Conservation (phyloP, 1,140 invertebrate genomes). For the Arion vulgaris region DNA sequence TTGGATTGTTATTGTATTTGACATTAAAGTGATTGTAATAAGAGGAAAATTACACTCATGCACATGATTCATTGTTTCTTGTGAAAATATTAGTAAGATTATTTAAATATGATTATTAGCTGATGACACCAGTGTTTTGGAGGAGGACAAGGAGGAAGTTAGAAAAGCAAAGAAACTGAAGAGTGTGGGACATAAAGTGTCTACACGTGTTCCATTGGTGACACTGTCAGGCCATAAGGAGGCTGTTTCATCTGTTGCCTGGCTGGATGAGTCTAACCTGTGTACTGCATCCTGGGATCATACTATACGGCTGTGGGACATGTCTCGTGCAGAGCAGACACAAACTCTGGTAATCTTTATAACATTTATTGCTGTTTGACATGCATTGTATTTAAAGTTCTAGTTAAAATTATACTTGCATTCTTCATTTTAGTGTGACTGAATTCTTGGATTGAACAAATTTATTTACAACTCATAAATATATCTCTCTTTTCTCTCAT, state of each 20-base stretch:
- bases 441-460: too few species aligned
- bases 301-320: slow-evolving; percentile 94
- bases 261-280: slow-evolving; percentile 82
- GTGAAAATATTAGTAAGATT: too few species aligned
- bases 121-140: neutral
- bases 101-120: neutral
- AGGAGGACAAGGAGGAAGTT: slow-evolving; percentile 4
- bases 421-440: too few species aligned
- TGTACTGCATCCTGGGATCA: slow-evolving; percentile 95
- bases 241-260: slow-evolving; percentile 86
- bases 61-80: too few species aligned
- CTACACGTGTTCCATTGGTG: slow-evolving; percentile 82
- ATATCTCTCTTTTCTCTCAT: too few species aligned
- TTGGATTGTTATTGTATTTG: too few species aligned
- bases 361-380: neutral
- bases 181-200: slow-evolving; percentile 3
- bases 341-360: slow-evolving; percentile 52
- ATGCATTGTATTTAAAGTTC: neutral
- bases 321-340: slow-evolving; percentile 78
- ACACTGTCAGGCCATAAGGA: slow-evolving; percentile 95
- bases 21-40: too few species aligned
- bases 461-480: too few species aligned
- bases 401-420: too few species aligned
- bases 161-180: slow-evolving; percentile 36
- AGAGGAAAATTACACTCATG: too few species aligned